Base-by-base conservation (phyloP, 2,888 invertebrate genomes). In the Trichogramma dendrolimi region DNA sequence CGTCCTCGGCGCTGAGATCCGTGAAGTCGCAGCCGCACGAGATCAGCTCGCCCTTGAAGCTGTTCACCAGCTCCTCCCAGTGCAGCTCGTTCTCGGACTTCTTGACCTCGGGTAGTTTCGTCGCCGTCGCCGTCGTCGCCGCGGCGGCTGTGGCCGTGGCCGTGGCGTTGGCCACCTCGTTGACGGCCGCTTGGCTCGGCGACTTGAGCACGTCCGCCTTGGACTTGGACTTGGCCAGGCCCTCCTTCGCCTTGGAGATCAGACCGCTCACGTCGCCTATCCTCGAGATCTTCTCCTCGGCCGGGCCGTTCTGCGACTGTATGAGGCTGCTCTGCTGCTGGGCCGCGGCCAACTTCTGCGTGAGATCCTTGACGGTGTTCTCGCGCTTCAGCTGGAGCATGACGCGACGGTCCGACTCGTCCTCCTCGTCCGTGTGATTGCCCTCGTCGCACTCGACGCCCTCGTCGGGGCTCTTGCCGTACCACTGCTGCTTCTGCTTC, bases 1-100 rank as follows among this genome's bases (percentile, higher is more conserved):
- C 97, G 69, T 97, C 96, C 60, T 92, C 93, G 44, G 87, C 87
- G 56, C 86, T 87, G 58, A 99, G 83, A 80, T 98, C 97, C 8
- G 94, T 94, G 80, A 99, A 99, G 80, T 99, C 98, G 73, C 98
- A 84, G 80, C 98, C 97, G 78, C 96, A 95, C 54, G 95, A 84
- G 67, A 91, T 87, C 76, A 93, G 82, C 66, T 90, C 88, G 67
- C 92, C 82, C 64, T 87, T 84, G 70, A 91, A 82, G 67, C 87
- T 88, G 47, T 88, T 87, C 56, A 90, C 88, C 65, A 97, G 80
- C 74, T 94, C 92, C 74, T 97, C 96, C 97, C 98, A 98, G 73
- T 96, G 93, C 3, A 96, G 80, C 73, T 97, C 96, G 73, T 92
- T 94, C 80, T 96, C 96, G 0, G 94, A 91, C 75, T 94, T 91